phyloP scores from a whole-genome alignment of 2,113 vertebrate species.

The Epinephelus cyanopodus region DNA sequence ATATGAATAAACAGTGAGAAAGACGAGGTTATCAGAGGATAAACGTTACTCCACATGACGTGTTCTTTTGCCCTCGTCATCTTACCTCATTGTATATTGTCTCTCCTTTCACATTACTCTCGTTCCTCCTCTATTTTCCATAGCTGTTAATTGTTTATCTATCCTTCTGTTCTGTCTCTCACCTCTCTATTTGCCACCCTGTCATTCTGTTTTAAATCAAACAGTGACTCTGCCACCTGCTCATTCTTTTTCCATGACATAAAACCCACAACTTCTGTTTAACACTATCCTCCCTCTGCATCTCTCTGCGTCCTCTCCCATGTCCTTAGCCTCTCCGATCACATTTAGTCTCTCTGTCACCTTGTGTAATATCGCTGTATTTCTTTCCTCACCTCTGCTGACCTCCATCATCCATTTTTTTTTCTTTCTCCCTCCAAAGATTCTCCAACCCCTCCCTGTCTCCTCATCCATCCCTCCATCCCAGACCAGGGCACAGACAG shows the following conservation, averaged over 20 bases:
- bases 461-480: neutral
- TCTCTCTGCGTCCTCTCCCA: neutral
- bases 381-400: neutral
- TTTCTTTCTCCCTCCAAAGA: neutral
- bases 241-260: neutral
- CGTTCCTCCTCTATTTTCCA: neutral
- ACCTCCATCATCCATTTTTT: neutral
- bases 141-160: neutral
- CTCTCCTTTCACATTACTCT: neutral
- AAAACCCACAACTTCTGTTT: slow-evolving; percentile 3
- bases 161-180: slow-evolving; percentile 15
- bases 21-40: neutral
- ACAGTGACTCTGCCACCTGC: neutral
- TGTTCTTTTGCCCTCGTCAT: neutral
- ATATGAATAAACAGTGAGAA: neutral
- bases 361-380: neutral
- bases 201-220: neutral
- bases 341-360: neutral
- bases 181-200: neutral
- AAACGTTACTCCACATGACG: neutral
- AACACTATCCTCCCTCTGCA: neutral
- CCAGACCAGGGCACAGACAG: neutral
- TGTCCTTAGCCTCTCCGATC: neutral
- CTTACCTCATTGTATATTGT: neutral
- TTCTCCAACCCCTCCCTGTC: neutral